Base-by-base conservation (phyloP, 2,888 invertebrate species). In the Aphidius colemani region DNA sequence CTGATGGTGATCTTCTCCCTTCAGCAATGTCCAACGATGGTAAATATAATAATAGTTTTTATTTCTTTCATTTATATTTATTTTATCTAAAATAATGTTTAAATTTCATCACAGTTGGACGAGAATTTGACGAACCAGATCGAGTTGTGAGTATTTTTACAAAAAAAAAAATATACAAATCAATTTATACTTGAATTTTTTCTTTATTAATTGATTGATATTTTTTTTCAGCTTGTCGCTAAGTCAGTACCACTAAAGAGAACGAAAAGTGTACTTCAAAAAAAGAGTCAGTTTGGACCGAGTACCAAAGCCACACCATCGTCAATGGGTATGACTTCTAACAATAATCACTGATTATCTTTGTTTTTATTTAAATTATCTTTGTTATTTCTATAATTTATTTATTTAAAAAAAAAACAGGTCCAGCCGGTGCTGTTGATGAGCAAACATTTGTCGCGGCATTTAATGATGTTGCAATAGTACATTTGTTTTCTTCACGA, bases 371-470 rank as follows among this genome's bases (percentile, higher is more conserved):
- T 56, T 56, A 30, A 51, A 57, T 57, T 10, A 41, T 63, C 62
- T 55, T 55, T 57, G 30, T 60, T 48, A 58, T 40, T 61, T 59
- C 11, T 51, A 51, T 13, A 53, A 30, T 57, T 7, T 51, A 49
- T 7, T 43, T 41, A 13, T 44, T 57, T 60, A n/a, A 79, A 79
- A 77, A 61, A 88, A 18, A 18, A 18, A 18, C 2, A 18, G 13
- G 88, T 30, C 30, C 30, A 80, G 94, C 95, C 43, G 97, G 97
- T 55, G 93, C 93, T 7, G 91, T 97, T 6, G 95, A 96, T 66
- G 90, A 92, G 81, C 95, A 96, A 63, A 88, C 90, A 2, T 98
- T 98, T 83, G 88, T 92, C 67, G 90, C 89, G 45, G 89, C 91
- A 2, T 97, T 98, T 84, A 92, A 93, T 74, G 88, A 91, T 73